phyloP scores from a whole-genome alignment of 1,140 invertebrate species.

The Caligus rogercresseyi region DNA sequence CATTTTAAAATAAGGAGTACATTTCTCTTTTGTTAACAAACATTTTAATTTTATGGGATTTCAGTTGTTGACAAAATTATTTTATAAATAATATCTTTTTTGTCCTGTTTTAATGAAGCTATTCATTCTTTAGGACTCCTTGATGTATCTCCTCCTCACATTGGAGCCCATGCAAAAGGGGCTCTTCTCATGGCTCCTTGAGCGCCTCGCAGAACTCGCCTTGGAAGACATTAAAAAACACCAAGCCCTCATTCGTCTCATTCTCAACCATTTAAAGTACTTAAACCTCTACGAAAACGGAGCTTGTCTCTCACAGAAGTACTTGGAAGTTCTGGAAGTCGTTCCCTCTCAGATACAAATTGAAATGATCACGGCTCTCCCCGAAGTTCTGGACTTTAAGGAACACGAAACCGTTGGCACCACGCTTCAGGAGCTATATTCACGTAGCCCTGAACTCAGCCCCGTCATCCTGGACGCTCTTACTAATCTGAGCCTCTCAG shows the following conservation, averaged over 20 bases:
- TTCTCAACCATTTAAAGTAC: background rate
- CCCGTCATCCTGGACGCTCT: constrained; percentile 3
- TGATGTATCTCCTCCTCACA: background rate
- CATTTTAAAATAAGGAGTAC: background rate
- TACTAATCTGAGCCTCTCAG: background rate
- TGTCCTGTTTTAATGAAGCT: no score
- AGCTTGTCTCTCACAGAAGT: background rate
- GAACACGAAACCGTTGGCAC: background rate
- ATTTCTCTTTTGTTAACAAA: background rate
- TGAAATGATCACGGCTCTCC: constrained; percentile 2
- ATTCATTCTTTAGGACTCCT: background rate
- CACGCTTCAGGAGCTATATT: background rate
- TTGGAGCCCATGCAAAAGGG: background rate
- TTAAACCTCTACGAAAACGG: background rate
- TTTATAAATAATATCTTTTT: background rate
- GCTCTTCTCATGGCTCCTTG: constrained; percentile 8
- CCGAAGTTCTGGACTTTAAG: background rate
- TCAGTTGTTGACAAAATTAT: background rate
- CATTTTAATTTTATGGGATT: no score
- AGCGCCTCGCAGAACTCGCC: constrained; percentile 1
- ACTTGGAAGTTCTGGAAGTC: constrained; percentile 1
- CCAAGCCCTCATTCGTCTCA: background rate
- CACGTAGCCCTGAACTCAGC: background rate
- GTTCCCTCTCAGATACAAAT: background rate
- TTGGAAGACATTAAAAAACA: background rate